Conservation (phyloP, 92 coral and sea anemone species). For the Metridium senile region DNA sequence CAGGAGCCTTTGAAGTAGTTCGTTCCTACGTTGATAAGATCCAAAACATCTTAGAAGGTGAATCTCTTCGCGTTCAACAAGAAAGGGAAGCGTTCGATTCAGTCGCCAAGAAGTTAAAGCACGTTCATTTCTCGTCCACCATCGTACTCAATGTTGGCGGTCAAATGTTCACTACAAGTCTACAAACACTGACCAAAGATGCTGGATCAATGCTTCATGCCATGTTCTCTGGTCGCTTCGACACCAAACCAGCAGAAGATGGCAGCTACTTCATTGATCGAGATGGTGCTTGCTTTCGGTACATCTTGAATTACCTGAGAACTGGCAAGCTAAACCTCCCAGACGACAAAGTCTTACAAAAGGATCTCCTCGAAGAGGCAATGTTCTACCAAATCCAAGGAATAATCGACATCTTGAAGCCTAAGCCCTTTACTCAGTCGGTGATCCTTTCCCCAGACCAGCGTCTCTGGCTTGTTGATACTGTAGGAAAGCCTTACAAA, state of each 20-base stretch:
- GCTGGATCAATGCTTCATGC: constrained; percentile 79
- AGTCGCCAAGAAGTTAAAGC: constrained; percentile 61
- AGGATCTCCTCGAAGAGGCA: constrained; percentile 65
- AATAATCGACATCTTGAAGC: constrained; percentile 50
- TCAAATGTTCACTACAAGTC: constrained; percentile 61
- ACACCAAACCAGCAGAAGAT: constrained; percentile 69
- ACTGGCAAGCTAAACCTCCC: constrained; percentile 62
- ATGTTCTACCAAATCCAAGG: constrained; percentile 73
- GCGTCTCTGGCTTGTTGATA: constrained; percentile 43
- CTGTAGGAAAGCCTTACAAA: constrained; percentile 13
- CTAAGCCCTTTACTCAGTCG: constrained; percentile 42
- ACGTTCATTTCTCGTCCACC: constrained; percentile 61
- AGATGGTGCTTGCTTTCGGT: constrained; percentile 79
- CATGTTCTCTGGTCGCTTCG: constrained; percentile 80
- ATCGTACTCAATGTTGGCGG: constrained; percentile 72
- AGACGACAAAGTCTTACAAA: constrained; percentile 48
- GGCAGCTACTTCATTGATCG: constrained; percentile 77
- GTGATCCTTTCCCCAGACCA: constrained; percentile 48
- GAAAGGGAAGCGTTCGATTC: constrained; percentile 59
- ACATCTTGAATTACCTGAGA: constrained; percentile 73
- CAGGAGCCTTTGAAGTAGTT: background rate
- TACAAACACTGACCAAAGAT: constrained; percentile 60
- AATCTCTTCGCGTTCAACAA: constrained; percentile 29
- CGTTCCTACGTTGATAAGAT: constrained; percentile 1
- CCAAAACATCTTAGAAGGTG: constrained; percentile 17